Percentiles rank a stretch among this genome's conserved stretches.
Conservation (phyloP, 1,140 invertebrate genomes). For the Plutomurus gul region DNA sequence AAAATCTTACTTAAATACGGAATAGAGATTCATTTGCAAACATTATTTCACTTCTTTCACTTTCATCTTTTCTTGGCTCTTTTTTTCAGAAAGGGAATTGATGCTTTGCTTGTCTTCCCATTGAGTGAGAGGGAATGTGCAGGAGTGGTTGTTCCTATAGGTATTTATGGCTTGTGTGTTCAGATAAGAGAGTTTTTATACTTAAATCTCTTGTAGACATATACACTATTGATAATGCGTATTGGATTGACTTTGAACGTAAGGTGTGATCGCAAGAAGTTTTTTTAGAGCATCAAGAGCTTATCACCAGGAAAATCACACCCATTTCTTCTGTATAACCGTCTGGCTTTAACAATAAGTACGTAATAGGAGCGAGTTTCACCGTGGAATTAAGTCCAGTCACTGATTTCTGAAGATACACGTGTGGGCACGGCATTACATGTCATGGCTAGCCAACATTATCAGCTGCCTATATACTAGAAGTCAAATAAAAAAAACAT, state of each 20-base stretch:
- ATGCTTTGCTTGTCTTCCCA: too few species aligned
- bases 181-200: not conserved
- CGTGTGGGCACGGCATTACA: not conserved
- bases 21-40: not conserved
- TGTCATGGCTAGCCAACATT: not conserved
- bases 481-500: constrained; percentile 3
- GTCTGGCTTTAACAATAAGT: too few species aligned
- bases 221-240: not conserved
- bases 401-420: too few species aligned
- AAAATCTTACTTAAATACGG: not conserved
- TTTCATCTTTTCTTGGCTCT: not conserved
- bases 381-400: not conserved
- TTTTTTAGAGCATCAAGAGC: not conserved
- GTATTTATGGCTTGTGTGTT: not conserved
- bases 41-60: not conserved
- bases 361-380: not conserved
- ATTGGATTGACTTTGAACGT: too few species aligned
- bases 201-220: not conserved
- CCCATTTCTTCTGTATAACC: too few species aligned
- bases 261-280: constrained; percentile 9
- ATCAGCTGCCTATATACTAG: not conserved
- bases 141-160: not conserved
- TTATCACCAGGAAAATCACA: not conserved
- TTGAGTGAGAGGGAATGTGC: too few species aligned
- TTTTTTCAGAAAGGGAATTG: too few species aligned